Conservation (phyloP, 1,140 invertebrate species). For the Ceratoteleas bidentatus region DNA sequence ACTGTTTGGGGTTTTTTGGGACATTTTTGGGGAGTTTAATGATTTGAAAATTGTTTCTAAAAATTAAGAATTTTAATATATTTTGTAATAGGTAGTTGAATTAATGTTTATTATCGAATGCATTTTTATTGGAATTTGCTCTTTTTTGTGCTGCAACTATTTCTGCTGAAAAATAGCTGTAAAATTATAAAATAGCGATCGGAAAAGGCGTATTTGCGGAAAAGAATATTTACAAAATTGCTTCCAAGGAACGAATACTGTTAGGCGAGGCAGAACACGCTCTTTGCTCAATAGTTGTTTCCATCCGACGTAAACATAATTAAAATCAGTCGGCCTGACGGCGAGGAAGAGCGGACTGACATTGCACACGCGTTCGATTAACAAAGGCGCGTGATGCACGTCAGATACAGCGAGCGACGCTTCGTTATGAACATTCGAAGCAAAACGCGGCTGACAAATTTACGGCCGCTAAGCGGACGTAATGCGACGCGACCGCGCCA, state of each 20-base stretch:
- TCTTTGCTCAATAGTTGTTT: conserved; percentile 30
- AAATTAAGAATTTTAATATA: too few species aligned
- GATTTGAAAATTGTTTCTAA: too few species aligned
- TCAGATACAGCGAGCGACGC: conserved; percentile 25
- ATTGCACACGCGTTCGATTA: conserved; percentile 51
- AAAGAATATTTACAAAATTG: not conserved
- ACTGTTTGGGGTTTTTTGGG: too few species aligned
- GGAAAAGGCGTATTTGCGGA: too few species aligned
- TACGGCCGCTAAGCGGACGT: conserved; percentile 15
- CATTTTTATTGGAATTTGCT: too few species aligned
- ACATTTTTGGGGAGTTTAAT: too few species aligned
- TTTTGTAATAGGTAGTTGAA: too few species aligned
- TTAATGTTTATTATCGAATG: too few species aligned
- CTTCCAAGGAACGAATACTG: conserved; percentile 6
- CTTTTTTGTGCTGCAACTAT: too few species aligned
- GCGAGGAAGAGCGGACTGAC: conserved; percentile 33
- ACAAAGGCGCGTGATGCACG: conserved; percentile 39
- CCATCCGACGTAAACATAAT: conserved; percentile 23
- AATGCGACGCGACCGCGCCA: conserved; percentile 17
- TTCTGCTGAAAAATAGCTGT: too few species aligned
- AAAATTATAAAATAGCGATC: too few species aligned
- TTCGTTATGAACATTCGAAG: conserved; percentile 20
- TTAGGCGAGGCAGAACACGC: conserved; percentile 14
- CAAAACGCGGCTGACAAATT: conserved; percentile 40
- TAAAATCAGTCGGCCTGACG: conserved; percentile 30